Evolutionary conservation across 2,888 invertebrate species (phyloP).

Genomic region (Drosophila phalerata): DNA sequence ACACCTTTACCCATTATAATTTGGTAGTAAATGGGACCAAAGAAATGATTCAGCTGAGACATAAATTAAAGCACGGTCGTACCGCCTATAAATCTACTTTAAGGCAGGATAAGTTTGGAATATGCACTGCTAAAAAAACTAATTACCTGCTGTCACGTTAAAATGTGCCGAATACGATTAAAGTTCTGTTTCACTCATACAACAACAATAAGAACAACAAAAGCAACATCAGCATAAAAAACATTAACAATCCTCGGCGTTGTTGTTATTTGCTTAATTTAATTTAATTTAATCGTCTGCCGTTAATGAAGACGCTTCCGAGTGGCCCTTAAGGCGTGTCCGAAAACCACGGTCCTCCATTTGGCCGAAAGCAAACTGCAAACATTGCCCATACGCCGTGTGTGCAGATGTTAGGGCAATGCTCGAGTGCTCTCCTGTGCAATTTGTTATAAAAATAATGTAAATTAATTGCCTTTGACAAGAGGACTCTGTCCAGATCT

Average conservation of each 20-base stretch:
- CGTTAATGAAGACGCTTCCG: conserved; percentile 65
- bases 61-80: neutral
- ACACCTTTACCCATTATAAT: conserved; percentile 1
- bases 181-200: neutral
- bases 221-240: conserved; percentile 18
- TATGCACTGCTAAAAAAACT: conserved; percentile 2
- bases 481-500: conserved; percentile 37
- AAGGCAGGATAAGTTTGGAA: neutral
- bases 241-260: conserved; percentile 15
- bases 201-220: neutral
- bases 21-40: conserved; percentile 7
- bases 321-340: conserved; percentile 48
- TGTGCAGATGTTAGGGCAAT: conserved; percentile 23
- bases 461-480: conserved; percentile 65
- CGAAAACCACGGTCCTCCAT: conserved; percentile 30
- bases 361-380: conserved; percentile 4
- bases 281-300: conserved; percentile 71
- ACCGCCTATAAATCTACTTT: neutral
- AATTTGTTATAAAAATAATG: conserved; percentile 75
- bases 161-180: neutral
- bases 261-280: conserved; percentile 52
- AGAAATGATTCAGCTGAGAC: neutral
- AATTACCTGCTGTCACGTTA: conserved; percentile 39
- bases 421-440: conserved; percentile 37
- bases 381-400: conserved; percentile 42